Evolutionary conservation across 2,888 invertebrate species (phyloP), one percentile per base, ranked within the genome.

Genomic region (Bugula neritina): DNA sequence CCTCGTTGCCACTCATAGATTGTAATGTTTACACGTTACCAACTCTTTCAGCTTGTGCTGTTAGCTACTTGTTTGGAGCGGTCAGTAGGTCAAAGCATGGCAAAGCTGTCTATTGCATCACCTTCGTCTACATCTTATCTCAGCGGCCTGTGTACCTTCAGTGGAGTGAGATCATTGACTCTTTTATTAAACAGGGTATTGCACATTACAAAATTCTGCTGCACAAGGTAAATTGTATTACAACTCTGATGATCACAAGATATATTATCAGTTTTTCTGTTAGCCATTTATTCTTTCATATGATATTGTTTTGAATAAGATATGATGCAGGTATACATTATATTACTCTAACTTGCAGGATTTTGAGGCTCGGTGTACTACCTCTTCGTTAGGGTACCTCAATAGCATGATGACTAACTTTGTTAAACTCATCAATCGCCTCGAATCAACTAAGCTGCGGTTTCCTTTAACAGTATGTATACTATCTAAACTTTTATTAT

Each of bases 211-310:
- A 63, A n/a, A 27, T 63, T 21, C n/a, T 63, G 17, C 31, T 63
- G 5, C 63, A 63, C 31, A 27, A 63, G 63, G 63, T 63, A 57
- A 17, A n/a, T n/a, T n/a, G n/a, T n/a, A n/a, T n/a, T n/a, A n/a
- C n/a, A n/a, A n/a, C n/a, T n/a, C n/a, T n/a, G n/a, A n/a, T n/a
- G n/a, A n/a, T n/a, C n/a, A n/a, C n/a, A n/a, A n/a, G n/a, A n/a
- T n/a, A n/a, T n/a, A n/a, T n/a, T n/a, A n/a, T n/a, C n/a, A n/a
- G n/a, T n/a, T n/a, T n/a, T n/a, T n/a, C n/a, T n/a, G n/a, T n/a
- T n/a, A n/a, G n/a, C n/a, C n/a, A n/a, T n/a, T n/a, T n/a, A n/a
- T n/a, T n/a, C n/a, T n/a, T n/a, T n/a, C n/a, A n/a, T n/a, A n/a
- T n/a, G n/a, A n/a, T n/a, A n/a, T n/a, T n/a, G n/a, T n/a, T n/a